These are phyloP conservation scores for Stegastes partitus DNA, from an alignment of 2,113 vertebrate species.

Conservation along the genomic window DNA sequence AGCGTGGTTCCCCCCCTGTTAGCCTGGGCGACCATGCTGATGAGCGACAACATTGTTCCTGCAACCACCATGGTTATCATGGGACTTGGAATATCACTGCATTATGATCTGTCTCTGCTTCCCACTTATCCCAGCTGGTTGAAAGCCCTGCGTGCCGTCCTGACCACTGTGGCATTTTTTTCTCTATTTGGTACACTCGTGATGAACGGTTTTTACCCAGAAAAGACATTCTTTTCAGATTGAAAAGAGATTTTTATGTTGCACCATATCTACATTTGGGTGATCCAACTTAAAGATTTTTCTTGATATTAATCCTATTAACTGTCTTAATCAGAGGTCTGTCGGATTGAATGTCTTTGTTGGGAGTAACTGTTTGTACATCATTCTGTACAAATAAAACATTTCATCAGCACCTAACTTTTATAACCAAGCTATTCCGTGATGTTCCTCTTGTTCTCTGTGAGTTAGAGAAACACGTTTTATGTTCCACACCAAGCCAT, in stretches of 20 bases:
- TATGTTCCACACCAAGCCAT: not conserved
- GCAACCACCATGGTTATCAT: constrained; percentile 82
- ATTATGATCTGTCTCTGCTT: constrained; percentile 90
- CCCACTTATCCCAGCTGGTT: constrained; percentile 94
- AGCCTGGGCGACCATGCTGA: constrained; percentile 88
- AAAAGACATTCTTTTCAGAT: constrained; percentile 73
- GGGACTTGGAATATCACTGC: constrained; percentile 88
- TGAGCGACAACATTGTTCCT: constrained; percentile 76
- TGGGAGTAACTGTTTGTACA: not conserved
- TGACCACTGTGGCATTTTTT: constrained; percentile 85
- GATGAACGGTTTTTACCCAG: constrained; percentile 77
- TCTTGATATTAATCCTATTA: no score
- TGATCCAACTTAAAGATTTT: not conserved
- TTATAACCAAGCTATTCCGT: not conserved
- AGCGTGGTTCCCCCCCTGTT: constrained; percentile 85
- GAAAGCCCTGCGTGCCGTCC: constrained; percentile 85
- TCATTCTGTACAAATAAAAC: not conserved
- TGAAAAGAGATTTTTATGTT: not conserved
- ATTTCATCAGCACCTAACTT: not conserved
- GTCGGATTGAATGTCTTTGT: not conserved
- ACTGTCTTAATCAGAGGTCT: not conserved
- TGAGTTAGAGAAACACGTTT: not conserved
- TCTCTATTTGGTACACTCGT: constrained; percentile 84
- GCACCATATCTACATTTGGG: not conserved
- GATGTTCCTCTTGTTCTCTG: not conserved